Evolutionary conservation across 2,113 vertebrate genomes (phyloP), one percentile per base, ranked within the genome.

Genomic region (Brachirus orientalis): DNA sequence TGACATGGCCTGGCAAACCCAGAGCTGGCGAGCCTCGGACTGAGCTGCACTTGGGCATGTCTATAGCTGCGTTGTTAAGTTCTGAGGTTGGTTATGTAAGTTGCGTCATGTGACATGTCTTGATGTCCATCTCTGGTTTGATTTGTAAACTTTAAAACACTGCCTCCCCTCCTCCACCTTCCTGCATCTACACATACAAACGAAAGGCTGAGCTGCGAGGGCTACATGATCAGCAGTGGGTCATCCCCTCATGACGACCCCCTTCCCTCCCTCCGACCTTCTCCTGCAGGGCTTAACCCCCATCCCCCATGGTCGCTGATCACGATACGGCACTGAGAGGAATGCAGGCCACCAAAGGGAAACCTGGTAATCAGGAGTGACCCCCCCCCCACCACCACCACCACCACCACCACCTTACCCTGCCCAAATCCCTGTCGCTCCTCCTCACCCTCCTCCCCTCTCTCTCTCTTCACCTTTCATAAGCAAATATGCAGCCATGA

Each of bases 401-500:
- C n/a, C n/a, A n/a, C n/a, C n/a, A n/a, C n/a, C n/a, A n/a, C n/a
- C 75, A 28, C 28, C 28, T 28, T 28, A 28, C 28, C 46, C 36
- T n/a, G 64, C 64, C 53, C 28, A 28, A 28, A 28, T 28, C 28
- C 28, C 28, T 6, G 2, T 28, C 28, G 6, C 28, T 28, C 28
- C 28, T 28, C 28, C 28, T 58, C 45, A 1, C 66, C 65, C 61
- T 14, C 37, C 36, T 9, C 59, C 45, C 20, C 22, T n/a, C 63
- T 10, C 14, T 43, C 48, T 22, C 18, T 48, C 53, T 57, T 51
- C 65, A 38, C 57, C 71, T n/a, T 66, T 64, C 77, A 64, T 78
- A 68, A 82, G 84, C 69, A 79, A 79, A 85, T 80, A 82, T 86
- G 79, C 67, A 52, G 61, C 54, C 88, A 83, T 85, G 84, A 86